These are phyloP conservation scores for Piprites chloris DNA, from an alignment of 2,113 vertebrate genomes.

Conservation along the genomic window DNA sequence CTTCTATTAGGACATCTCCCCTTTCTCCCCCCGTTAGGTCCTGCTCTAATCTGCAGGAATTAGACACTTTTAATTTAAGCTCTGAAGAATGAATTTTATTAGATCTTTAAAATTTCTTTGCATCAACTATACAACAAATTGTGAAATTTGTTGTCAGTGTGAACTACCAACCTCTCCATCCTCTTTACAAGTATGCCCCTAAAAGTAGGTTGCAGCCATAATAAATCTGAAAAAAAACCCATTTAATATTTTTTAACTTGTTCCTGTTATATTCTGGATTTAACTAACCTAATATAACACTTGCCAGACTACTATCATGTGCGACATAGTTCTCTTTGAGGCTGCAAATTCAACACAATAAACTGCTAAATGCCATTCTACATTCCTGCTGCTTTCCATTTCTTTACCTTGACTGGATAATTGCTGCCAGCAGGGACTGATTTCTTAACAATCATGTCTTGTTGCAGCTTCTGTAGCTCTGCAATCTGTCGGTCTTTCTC, in stretches of 20 bases:
- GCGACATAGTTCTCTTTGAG: background rate
- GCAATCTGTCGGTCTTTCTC: slow-evolving; percentile 67
- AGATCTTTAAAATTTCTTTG: background rate
- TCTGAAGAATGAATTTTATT: background rate
- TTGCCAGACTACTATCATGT: background rate
- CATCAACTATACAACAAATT: background rate
- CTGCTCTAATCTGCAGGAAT: background rate
- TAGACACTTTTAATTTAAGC: background rate
- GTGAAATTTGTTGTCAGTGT: background rate
- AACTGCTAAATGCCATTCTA: background rate
- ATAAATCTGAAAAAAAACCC: background rate
- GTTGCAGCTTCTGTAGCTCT: slow-evolving; percentile 61
- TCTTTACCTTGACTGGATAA: slow-evolving; percentile 59
- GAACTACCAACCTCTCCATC: background rate
- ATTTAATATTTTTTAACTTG: background rate
- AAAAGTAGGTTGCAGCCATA: background rate
- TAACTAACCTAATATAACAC: background rate
- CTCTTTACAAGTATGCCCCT: background rate
- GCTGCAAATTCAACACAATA: background rate
- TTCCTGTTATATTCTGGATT: background rate
- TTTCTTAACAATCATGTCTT: slow-evolving; percentile 3
- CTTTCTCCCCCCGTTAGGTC: background rate
- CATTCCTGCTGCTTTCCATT: background rate
- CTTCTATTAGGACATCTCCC: background rate
- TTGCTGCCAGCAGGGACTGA: background rate